These are phyloP conservation scores for Agapornis canus DNA, from an alignment of 2,797 vertebrate species.

Conservation along the genomic window DNA sequence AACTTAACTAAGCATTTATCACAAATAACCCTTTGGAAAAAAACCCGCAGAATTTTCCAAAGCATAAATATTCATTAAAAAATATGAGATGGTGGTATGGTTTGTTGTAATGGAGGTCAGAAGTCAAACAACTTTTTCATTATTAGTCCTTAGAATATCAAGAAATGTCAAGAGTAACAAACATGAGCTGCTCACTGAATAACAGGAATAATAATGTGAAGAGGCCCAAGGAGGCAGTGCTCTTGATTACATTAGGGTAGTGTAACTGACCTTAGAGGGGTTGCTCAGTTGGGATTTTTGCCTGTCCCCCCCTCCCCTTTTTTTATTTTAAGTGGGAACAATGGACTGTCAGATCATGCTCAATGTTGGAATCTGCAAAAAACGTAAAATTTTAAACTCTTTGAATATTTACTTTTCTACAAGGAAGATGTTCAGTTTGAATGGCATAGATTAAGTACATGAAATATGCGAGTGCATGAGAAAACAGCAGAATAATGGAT, in stretches of 20 bases:
- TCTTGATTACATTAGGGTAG: not conserved
- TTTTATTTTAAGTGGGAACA: not conserved
- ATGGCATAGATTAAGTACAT: not conserved
- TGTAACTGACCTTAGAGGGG: not conserved
- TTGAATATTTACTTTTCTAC: not conserved
- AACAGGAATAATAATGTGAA: not conserved
- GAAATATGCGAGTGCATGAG: not conserved
- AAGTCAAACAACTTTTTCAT: not conserved
- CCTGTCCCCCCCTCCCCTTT: not conserved
- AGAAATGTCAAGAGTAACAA: not conserved
- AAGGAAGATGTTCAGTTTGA: not conserved
- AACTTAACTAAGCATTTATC: not conserved
- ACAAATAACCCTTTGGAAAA: not conserved
- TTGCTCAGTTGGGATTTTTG: not conserved
- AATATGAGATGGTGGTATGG: not conserved
- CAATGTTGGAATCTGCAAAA: not conserved
- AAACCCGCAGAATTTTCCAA: not conserved
- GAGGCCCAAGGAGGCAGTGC: not conserved
- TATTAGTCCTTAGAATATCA: not conserved
- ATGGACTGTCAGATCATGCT: not conserved
- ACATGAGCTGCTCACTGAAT: not conserved
- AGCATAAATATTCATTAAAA: not conserved
- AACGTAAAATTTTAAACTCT: not conserved
- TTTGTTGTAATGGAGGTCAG: not conserved
- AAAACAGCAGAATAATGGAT: constrained; percentile 26